Conservation (phyloP, 2,888 invertebrate species). For the Dicyrtoma fusca region DNA sequence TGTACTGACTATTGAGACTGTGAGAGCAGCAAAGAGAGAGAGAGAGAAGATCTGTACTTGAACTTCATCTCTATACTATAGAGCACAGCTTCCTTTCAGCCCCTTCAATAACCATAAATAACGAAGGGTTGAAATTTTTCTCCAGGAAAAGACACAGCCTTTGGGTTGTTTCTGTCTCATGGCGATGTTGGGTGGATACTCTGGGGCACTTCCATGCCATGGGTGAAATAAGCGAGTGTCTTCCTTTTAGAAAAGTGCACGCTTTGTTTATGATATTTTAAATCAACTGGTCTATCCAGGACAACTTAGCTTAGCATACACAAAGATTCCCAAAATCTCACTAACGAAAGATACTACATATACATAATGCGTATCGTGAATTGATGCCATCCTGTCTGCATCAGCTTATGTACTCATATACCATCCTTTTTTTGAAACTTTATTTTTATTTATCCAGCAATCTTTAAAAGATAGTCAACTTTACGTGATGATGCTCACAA, state of each 20-base stretch:
- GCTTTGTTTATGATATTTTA: conserved; percentile 17
- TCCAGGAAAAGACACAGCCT: not conserved
- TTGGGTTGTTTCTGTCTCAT: not conserved
- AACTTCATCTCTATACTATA: not conserved
- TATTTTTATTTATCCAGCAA: too few species aligned
- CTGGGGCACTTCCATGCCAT: not conserved
- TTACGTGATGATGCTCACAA: too few species aligned
- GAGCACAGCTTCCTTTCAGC: conserved; percentile 5
- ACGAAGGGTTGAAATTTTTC: conserved; percentile 12
- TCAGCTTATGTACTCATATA: not conserved
- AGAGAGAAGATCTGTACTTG: not conserved
- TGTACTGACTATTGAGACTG: not conserved
- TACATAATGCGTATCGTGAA: too few species aligned
- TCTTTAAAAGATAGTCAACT: too few species aligned
- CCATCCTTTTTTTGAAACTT: too few species aligned
- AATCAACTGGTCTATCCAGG: too few species aligned
- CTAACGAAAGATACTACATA: not conserved
- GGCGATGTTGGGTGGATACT: too few species aligned
- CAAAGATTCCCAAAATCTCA: not conserved
- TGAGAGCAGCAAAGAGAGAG: not conserved
- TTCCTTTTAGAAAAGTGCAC: not conserved
- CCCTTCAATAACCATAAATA: conserved; percentile 17
- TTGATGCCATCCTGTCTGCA: not conserved
- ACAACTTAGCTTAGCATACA: not conserved
- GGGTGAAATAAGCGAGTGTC: not conserved